These are phyloP conservation scores for Galerucella nymphaeae DNA, from an alignment of 2,888 invertebrate genomes.

Conservation along the genomic window DNA sequence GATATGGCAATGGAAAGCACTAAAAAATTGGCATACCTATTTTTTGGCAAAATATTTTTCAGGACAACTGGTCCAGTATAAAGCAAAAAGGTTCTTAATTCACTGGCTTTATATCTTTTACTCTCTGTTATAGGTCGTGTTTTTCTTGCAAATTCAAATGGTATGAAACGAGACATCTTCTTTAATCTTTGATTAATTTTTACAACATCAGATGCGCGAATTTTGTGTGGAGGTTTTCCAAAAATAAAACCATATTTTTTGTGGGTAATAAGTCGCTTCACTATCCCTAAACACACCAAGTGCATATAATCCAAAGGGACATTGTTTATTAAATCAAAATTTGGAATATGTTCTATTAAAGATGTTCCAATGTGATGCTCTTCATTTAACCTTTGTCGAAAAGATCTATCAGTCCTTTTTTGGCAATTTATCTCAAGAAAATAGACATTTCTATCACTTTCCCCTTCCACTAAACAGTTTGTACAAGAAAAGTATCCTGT, in stretches of 20 bases:
- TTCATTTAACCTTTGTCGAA: conserved; percentile 24
- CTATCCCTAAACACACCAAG: conserved; percentile 32
- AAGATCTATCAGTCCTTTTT: conserved; percentile 23
- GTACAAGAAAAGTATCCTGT: conserved; percentile 21
- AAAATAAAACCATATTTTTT: conserved; percentile 38
- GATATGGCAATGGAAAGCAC: conserved; percentile 29
- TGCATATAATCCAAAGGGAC: conserved; percentile 42
- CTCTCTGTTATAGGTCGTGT: conserved; percentile 33
- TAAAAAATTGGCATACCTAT: conserved; percentile 36
- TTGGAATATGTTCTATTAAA: conserved; percentile 37
- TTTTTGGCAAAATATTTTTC: conserved; percentile 36
- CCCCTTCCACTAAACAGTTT: conserved; percentile 28
- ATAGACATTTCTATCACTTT: conserved; percentile 26
- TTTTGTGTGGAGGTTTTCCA: conserved; percentile 38
- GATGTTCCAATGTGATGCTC: conserved; percentile 40
- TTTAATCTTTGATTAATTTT: conserved; percentile 33
- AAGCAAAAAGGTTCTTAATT: conserved; percentile 36
- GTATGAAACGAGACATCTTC: conserved; percentile 26
- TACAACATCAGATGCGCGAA: conserved; percentile 33
- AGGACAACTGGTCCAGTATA: conserved; percentile 39
- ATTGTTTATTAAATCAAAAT: conserved; percentile 39
- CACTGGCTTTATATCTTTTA: conserved; percentile 40
- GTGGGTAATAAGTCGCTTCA: conserved; percentile 36
- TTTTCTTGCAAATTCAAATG: conserved; percentile 38
- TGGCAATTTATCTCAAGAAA: conserved; percentile 30